Percentiles rank a stretch among this genome's conserved stretches.
Evolutionary conservation across 2,797 vertebrate species (phyloP).

Genomic region (Siniperca scherzeri): DNA sequence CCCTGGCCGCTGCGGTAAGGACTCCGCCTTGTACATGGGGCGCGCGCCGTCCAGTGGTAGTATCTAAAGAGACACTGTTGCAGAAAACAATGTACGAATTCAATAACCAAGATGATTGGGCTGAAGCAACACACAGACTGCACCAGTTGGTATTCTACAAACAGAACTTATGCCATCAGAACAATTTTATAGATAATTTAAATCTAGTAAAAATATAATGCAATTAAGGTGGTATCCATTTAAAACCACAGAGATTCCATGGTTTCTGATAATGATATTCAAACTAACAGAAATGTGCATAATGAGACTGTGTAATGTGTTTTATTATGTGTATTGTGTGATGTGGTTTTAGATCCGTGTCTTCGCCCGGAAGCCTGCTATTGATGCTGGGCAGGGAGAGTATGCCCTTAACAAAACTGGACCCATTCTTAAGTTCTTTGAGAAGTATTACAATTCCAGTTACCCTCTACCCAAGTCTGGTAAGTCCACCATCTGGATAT

Average conservation of each 20-base stretch:
- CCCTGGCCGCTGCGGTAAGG: no score
- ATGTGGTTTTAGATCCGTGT: conserved; percentile 88
- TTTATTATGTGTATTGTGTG: conserved; percentile 19
- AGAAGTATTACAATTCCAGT: conserved; percentile 75
- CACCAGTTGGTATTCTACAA: background rate
- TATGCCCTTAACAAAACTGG: conserved; percentile 88
- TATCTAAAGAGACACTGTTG: background rate
- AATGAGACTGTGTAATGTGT: background rate
- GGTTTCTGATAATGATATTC: background rate
- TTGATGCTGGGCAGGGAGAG: conserved; percentile 72
- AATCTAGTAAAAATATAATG: background rate
- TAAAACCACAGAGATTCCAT: background rate
- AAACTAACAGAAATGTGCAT: background rate
- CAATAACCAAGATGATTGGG: background rate
- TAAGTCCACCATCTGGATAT: conserved; percentile 69
- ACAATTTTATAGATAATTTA: background rate
- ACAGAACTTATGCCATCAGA: background rate
- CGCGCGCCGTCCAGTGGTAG: background rate
- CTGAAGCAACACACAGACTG: background rate
- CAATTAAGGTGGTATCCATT: background rate
- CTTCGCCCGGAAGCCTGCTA: conserved; percentile 90
- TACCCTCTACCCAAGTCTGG: conserved; percentile 95
- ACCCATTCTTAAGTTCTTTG: conserved; percentile 90
- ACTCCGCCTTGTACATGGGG: no score
- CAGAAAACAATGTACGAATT: background rate